Percentiles rank a stretch among this genome's conserved stretches.
Evolutionary conservation across 2,888 invertebrate species (phyloP).

Genomic region (Caenorhabditis doughertyi): DNA sequence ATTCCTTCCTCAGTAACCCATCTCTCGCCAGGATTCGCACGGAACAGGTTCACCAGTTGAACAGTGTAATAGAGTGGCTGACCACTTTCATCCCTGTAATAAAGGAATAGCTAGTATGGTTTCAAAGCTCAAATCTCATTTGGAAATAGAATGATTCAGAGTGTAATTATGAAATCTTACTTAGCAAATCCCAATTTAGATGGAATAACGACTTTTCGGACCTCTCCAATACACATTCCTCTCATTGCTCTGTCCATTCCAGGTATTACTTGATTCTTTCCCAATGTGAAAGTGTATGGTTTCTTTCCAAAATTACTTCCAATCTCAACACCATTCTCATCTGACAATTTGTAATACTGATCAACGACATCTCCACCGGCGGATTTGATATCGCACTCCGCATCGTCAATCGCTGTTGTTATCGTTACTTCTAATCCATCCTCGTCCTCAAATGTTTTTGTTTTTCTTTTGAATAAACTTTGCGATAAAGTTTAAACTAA

Average conservation of each 20-base stretch:
- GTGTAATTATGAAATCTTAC: constrained; percentile 2
- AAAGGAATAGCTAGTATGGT: background rate
- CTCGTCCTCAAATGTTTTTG: constrained; percentile 38
- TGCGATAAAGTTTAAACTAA: background rate
- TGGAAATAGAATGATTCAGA: background rate
- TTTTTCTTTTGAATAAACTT: background rate
- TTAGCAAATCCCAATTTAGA: constrained; percentile 59
- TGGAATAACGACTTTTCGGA: constrained; percentile 61
- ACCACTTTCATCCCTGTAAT: constrained; percentile 45
- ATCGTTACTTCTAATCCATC: constrained; percentile 60
- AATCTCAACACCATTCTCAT: constrained; percentile 77
- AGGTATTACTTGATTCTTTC: constrained; percentile 60
- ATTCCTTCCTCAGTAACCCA: constrained; percentile 65
- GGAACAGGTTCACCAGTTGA: constrained; percentile 60
- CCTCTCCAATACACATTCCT: constrained; percentile 63
- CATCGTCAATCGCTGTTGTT: constrained; percentile 25
- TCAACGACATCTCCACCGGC: constrained; percentile 69
- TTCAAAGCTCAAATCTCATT: constrained; percentile 12
- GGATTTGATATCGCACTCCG: constrained; percentile 53
- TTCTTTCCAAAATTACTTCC: constrained; percentile 80
- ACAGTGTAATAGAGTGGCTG: constrained; percentile 62
- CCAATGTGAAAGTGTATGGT: constrained; percentile 72
- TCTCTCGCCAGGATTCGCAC: constrained; percentile 57
- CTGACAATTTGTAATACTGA: constrained; percentile 78
- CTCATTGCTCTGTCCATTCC: constrained; percentile 65